Evolutionary conservation across 2,888 invertebrate genomes (phyloP), one percentile per base, ranked within the genome.

Genomic region (Drosophila lacicola): DNA sequence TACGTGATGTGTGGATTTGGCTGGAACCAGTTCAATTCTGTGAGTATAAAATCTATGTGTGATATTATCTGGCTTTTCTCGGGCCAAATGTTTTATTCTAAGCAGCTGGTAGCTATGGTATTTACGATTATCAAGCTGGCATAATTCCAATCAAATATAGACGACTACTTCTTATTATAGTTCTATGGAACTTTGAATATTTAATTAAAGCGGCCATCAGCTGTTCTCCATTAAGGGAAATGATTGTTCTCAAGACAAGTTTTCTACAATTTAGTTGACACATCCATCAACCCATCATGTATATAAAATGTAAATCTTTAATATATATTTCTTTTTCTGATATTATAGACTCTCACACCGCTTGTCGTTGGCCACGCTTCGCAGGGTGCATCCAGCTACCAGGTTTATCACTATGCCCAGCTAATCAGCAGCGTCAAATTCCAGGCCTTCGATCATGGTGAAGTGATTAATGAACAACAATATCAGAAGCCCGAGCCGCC

Each of bases 321-420:
- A 8, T 25, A 9, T 17, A 29, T 29, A 29, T 8, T 29, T 8
- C 0, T 29, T 29, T 8, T 8, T 29, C 29, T 29, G 8, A 29
- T 29, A 25, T 44, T 36, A 2, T 29, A 95, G 91, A 93, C 93
- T 0, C 91, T 95, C 58, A 81, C 95, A 49, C 94, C 95, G 0
- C 92, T 95, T 0, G 93, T 95, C 58, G 86, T 11, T 93, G 93
- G 0, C 94, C 95, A 75, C 90, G 93, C 61, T 95, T 95, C 4
- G 93, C 94, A 34, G 94, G 94, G 73, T 0, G 71, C 93, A 0
- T 93, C 94, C 1, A 90, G 91, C 4, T 92, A 92, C 70, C 94
- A 94, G 78, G 69, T 94, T 1, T 77, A 93, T 13, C 95, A 95
- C 84, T 95, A 92, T 80, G 92, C 91, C 3, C 95, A 95, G 89